Conservation (phyloP, 2,888 invertebrate species). For the Agonopterix heracliana region DNA sequence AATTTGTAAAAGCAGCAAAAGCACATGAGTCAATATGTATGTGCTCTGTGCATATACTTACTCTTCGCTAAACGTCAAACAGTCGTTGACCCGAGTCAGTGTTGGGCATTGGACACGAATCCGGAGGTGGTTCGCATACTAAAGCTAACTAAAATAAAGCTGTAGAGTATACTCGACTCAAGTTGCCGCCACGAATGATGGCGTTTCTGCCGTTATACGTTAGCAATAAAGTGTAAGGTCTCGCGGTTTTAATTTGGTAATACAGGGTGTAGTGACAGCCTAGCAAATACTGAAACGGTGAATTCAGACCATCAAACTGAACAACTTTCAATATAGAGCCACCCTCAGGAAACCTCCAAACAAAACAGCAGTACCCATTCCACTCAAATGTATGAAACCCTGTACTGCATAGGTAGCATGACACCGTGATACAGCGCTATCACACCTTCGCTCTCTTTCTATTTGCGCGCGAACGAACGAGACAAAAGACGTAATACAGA, state of each 20-base stretch:
- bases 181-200: background rate
- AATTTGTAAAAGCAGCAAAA: background rate
- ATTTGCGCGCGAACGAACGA: too few species aligned
- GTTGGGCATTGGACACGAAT: slow-evolving; percentile 42
- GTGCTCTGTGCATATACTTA: background rate
- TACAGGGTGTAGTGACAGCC: too few species aligned
- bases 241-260: background rate
- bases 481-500: too few species aligned
- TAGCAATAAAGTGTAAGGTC: background rate
- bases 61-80: slow-evolving; percentile 2
- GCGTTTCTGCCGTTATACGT: background rate
- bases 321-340: too few species aligned
- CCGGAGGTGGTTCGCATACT: slow-evolving; percentile 53
- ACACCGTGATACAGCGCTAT: too few species aligned
- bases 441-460: too few species aligned
- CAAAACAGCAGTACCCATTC: too few species aligned
- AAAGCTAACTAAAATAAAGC: slow-evolving; percentile 19
- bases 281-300: too few species aligned
- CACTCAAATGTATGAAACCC: too few species aligned
- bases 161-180: background rate
- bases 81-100: slow-evolving; percentile 50
- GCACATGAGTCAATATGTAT: background rate
- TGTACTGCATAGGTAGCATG: too few species aligned
- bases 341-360: too few species aligned
- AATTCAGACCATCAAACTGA: too few species aligned